phyloP scores from a whole-genome alignment of 2,797 vertebrate species.

The Cephalopachus bancanus region DNA sequence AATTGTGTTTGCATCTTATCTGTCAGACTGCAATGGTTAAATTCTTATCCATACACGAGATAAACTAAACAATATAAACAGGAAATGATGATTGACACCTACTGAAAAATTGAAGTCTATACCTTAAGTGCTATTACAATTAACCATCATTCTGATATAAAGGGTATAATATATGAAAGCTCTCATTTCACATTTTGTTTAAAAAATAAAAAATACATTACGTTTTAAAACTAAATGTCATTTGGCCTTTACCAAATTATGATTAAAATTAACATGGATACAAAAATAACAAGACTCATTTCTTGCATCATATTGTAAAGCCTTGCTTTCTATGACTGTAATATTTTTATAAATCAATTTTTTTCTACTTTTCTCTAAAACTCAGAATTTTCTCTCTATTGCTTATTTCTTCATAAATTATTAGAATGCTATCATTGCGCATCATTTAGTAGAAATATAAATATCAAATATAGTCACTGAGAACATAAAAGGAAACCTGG shows the following conservation, averaged over 20 bases:
- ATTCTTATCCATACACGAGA: neutral
- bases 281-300: slow-evolving; percentile 13
- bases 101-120: neutral
- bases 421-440: neutral
- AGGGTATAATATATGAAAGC: neutral
- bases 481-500: neutral
- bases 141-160: slow-evolving; percentile 21
- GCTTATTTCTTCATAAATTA: slow-evolving; percentile 20
- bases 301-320: neutral
- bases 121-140: slow-evolving; percentile 13
- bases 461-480: neutral
- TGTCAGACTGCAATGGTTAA: neutral
- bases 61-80: slow-evolving; percentile 41
- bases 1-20: neutral
- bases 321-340: neutral
- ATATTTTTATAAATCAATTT: slow-evolving; percentile 3
- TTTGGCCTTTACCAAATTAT: neutral
- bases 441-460: slow-evolving; percentile 1
- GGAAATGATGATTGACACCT: neutral
- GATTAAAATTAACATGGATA: neutral
- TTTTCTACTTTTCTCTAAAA: slow-evolving; percentile 32
- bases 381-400: neutral
- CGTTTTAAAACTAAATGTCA: slow-evolving; percentile 47
- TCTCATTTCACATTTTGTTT: neutral
- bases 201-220: neutral